These are phyloP conservation scores for Carabus problematicus DNA, from an alignment of 2,888 invertebrate genomes.

Conservation along the genomic window DNA sequence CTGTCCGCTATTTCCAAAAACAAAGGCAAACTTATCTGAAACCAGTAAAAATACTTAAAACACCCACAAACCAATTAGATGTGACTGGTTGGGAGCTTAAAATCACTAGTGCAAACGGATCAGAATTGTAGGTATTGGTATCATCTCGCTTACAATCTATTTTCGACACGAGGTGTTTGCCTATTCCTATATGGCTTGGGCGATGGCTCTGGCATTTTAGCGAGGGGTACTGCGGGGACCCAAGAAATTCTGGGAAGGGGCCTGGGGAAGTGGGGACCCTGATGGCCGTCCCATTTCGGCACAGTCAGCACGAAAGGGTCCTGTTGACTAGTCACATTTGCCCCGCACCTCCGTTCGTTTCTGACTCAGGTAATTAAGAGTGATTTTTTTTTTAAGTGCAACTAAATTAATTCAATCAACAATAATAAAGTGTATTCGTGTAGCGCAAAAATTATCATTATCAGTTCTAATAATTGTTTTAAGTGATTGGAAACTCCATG, in stretches of 20 bases:
- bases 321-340: conserved; percentile 63
- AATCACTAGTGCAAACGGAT: no score
- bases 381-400: neutral
- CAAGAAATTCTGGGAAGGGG: conserved; percentile 31
- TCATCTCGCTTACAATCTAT: conserved; percentile 47
- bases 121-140: conserved; percentile 8
- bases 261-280: conserved; percentile 43
- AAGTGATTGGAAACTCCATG: neutral
- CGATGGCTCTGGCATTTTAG: conserved; percentile 5
- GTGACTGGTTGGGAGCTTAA: no score
- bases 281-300: conserved; percentile 56
- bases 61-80: conserved; percentile 8
- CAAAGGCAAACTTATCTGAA: conserved; percentile 17
- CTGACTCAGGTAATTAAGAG: conserved; percentile 34
- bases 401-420: neutral
- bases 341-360: conserved; percentile 28
- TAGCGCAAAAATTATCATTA: neutral
- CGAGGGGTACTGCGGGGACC: neutral
- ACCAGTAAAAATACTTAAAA: conserved; percentile 19
- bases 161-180: conserved; percentile 47
- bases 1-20: neutral
- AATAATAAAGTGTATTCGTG: neutral
- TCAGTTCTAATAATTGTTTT: conserved; percentile 1
- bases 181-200: conserved; percentile 46
- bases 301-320: conserved; percentile 69